Percentiles rank a stretch among this genome's conserved stretches.
Conservation (phyloP, 2,113 vertebrate species). For the Atlantisia rogersi region DNA sequence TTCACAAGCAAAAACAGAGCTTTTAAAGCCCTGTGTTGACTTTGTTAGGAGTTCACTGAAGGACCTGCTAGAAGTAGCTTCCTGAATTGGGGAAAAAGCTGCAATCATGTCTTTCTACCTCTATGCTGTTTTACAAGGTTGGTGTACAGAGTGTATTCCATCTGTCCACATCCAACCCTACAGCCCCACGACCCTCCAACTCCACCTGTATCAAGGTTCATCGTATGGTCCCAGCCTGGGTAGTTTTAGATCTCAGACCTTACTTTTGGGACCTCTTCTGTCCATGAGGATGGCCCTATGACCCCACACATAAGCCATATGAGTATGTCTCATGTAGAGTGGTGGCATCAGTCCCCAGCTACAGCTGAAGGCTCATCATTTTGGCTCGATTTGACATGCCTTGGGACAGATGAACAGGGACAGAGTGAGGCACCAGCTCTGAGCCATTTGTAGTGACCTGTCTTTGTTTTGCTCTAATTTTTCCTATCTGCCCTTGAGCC, state of each 20-base stretch:
- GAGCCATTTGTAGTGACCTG: background rate
- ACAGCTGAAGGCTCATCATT: background rate
- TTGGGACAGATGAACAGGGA: background rate
- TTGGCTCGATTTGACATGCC: background rate
- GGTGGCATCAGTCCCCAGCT: background rate
- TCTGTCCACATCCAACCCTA: background rate
- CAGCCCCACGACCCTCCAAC: background rate
- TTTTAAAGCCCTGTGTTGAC: background rate
- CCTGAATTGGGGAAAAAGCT: background rate
- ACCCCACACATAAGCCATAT: background rate
- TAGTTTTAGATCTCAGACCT: background rate
- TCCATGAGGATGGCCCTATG: background rate
- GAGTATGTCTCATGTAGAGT: background rate
- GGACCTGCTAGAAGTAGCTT: background rate
- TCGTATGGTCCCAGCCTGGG: accelerated
- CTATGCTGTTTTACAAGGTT: background rate
- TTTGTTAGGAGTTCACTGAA: background rate
- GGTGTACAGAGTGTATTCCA: background rate
- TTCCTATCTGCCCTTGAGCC: background rate
- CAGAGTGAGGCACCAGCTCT: background rate
- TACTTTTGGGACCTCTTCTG: background rate
- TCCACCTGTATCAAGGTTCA: background rate
- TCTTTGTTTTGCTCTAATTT: background rate
- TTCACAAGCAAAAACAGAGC: background rate
- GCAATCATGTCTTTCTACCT: background rate